Percentiles rank a stretch among this genome's conserved stretches.
Evolutionary conservation across 2,888 invertebrate species (phyloP).

Genomic region (Eilema depressum): DNA sequence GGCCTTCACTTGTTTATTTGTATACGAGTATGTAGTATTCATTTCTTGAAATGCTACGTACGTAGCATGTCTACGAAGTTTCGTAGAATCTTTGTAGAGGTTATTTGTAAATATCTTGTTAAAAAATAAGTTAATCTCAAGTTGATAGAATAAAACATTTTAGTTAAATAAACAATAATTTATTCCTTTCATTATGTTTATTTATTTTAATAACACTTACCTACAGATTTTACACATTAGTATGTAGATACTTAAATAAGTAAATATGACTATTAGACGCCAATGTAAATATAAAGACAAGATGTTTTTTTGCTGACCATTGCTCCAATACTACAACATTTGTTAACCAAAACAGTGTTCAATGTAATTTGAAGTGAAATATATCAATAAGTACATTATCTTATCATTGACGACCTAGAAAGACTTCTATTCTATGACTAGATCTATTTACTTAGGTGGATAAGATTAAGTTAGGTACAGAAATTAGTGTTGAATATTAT

Average conservation of each 20-base stretch:
- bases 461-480: conserved; percentile 28
- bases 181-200: conserved; percentile 60
- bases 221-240: conserved; percentile 43
- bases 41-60: neutral
- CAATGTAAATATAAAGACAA: conserved; percentile 27
- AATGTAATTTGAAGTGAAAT: conserved; percentile 14
- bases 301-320: conserved; percentile 13
- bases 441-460: conserved; percentile 34
- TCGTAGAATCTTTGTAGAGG: neutral
- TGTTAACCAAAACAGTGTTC: neutral
- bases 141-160: conserved; percentile 42
- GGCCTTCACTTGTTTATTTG: neutral
- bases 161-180: conserved; percentile 57
- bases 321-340: conserved; percentile 14
- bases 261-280: conserved; percentile 23
- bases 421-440: conserved; percentile 40
- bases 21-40: too few species aligned
- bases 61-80: neutral
- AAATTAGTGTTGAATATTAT: conserved; percentile 30
- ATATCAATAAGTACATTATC: neutral
- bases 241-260: conserved; percentile 31
- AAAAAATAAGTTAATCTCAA: neutral
- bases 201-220: conserved; percentile 52
- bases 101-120: neutral
- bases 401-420: conserved; percentile 32